Base-by-base conservation (phyloP, 2,113 vertebrate species). In the Onychostoma macrolepis region DNA sequence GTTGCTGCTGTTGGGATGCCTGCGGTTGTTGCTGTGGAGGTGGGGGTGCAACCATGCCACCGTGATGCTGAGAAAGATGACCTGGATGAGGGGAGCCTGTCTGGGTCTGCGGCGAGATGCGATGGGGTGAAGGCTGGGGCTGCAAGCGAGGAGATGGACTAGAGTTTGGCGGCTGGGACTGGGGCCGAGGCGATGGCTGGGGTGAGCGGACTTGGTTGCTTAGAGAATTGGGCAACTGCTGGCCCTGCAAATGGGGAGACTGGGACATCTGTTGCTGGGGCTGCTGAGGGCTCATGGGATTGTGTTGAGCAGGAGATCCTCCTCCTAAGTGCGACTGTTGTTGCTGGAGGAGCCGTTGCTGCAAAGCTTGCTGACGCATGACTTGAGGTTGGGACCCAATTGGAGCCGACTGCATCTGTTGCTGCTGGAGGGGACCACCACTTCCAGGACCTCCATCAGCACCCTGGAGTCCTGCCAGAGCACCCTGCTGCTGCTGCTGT, bases 61-160 rank as follows among this genome's bases (percentile, higher is more conserved):
- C 90, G 67, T 96, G 96, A 91, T 96, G 96, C 77, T 93, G 93
- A 87, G 96, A 30, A 1, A 94, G 87, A 84, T 95, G 95, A 3
- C 90, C 91, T 0, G 93, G 98, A 91, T 99, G 98, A 0, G 98
- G 98, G 17, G 98, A 99, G 84, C 97, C 97, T 24, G 90, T 95
- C 86, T 95, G 94, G 21, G 97, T 99, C 93, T 99, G 97, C 1
- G 98, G 98, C 88, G 98, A 98, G 79, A 98, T 98, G 28, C 97
- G 98, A 92, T 99, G 98, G 0, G 98, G 98, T 24, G 98, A 99
- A 88, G 97, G 97, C 90, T 99, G 97, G 84, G 98, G 98, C 79
- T 99, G 98, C 97, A 98, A 97, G 95, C 98, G 96, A 0, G 97
- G 98, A 86, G 98, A 99, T 0, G 98, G 98, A 94, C 98, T 99